Base-by-base conservation (phyloP, 2,888 invertebrate genomes). In the Capitulum mitella region DNA sequence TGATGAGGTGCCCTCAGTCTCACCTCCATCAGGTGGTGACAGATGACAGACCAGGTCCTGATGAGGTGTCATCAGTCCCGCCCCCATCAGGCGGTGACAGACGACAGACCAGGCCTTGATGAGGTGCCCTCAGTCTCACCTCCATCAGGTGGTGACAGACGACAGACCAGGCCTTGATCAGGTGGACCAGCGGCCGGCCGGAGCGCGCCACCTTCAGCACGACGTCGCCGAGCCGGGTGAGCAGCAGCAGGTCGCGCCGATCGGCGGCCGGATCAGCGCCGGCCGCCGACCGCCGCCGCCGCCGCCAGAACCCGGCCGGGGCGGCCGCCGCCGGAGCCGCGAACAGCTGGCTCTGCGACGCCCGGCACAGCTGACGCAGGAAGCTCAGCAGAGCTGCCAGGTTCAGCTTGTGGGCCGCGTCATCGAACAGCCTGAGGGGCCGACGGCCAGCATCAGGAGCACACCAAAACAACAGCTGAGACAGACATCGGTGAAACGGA, bases 81-180 rank as follows among this genome's bases (percentile, higher is more conserved):
- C n/a, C n/a, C n/a, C n/a, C n/a, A n/a, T n/a, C n/a, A n/a, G n/a
- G n/a, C n/a, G n/a, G n/a, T n/a, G n/a, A n/a, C n/a, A n/a, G n/a
- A n/a, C n/a, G n/a, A n/a, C n/a, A n/a, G n/a, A n/a, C n/a, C n/a
- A n/a, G n/a, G n/a, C n/a, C n/a, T n/a, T n/a, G n/a, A n/a, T n/a
- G n/a, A n/a, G n/a, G n/a, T n/a, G n/a, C n/a, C n/a, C n/a, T n/a
- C n/a, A n/a, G 32, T 81, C 85, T 84, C 83, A 92, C 93, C 90
- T 97, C 95, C 91, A 97, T 95, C 79, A 97, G 91, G 86, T 97
- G 96, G 0, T 95, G 93, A 0, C 95, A 94, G 0, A 95, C 92
- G 0, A 95, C 92, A 22, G 93, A 93, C 97, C 97, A 98, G 51
- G 88, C 91, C 82, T 93, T 92, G 90, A 98, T 93, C 78, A 95